Evolutionary conservation across 2,888 invertebrate genomes (phyloP).

Genomic region (Anaspis maculata): DNA sequence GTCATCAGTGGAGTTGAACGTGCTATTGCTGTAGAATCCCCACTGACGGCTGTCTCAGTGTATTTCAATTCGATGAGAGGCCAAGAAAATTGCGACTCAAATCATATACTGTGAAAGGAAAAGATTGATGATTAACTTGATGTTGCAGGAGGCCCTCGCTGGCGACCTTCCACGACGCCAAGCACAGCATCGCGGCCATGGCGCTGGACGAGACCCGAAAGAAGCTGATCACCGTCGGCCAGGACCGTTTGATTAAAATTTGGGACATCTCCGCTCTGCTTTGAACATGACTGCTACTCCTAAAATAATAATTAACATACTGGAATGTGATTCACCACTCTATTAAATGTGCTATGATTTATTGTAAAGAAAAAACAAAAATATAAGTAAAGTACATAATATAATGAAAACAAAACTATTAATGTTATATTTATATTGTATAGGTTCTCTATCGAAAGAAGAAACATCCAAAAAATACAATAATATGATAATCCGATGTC

Average conservation of each 20-base stretch:
- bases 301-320: slow-evolving; percentile 16
- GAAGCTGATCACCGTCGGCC: slow-evolving; percentile 85
- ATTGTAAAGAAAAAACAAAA: slow-evolving; percentile 16
- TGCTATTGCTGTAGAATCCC: too few relatives aligned
- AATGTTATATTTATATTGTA: slow-evolving; percentile 35
- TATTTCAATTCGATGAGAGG: too few relatives aligned
- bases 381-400: too few relatives aligned
- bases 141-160: slow-evolving; percentile 78
- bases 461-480: too few relatives aligned
- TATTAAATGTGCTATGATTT: slow-evolving; percentile 34
- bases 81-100: too few relatives aligned
- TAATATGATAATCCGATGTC: too few relatives aligned
- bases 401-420: slow-evolving; percentile 23
- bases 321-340: slow-evolving; percentile 37
- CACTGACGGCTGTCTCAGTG: too few relatives aligned
- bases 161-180: slow-evolving; percentile 92
- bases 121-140: background rate
- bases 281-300: slow-evolving; percentile 23
- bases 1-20: too few relatives aligned
- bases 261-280: slow-evolving; percentile 70
- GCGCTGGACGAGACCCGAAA: slow-evolving; percentile 84
- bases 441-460: too few relatives aligned
- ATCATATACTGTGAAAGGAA: too few relatives aligned
- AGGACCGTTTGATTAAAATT: slow-evolving; percentile 90
- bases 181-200: slow-evolving; percentile 83